A percentile compares a stretch with the other conserved stretches of the same genome.
These are phyloP conservation scores for Campylomormyrus numenius DNA, from an alignment of 2,113 vertebrate genomes.

Conservation along the genomic window DNA sequence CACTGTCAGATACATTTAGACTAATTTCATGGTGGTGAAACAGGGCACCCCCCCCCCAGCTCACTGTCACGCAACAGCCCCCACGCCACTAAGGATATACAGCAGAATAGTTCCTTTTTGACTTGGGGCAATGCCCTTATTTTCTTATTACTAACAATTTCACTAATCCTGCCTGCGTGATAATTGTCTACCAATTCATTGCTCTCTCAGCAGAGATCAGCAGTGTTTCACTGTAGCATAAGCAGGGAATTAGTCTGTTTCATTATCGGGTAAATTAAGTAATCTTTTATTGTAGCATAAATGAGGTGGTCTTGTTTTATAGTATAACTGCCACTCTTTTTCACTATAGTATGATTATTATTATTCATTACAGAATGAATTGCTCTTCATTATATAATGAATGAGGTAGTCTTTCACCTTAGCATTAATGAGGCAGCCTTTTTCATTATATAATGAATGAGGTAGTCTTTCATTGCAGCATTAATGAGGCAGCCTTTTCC, in stretches of 20 bases:
- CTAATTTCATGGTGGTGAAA: neutral
- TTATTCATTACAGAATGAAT: neutral
- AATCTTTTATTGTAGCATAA: neutral
- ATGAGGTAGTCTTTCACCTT: neutral
- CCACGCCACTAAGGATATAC: neutral
- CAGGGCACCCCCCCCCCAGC: neutral
- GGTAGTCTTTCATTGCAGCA: neutral
- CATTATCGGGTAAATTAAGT: neutral
- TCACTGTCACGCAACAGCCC: neutral
- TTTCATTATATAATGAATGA: neutral
- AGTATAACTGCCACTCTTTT: neutral
- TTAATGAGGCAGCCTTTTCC: neutral
- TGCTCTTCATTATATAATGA: neutral
- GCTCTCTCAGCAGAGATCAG: neutral
- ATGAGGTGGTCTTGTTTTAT: neutral
- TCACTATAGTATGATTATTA: neutral
- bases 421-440: neutral
- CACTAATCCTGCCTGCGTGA: neutral
- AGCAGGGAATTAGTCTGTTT: neutral
- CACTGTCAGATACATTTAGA: neutral
- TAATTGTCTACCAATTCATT: neutral
- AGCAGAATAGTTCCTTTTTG: neutral
- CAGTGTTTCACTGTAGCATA: neutral
- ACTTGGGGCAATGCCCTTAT: neutral
- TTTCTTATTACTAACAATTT: neutral